Evolutionary conservation across 2,888 invertebrate genomes (phyloP), one percentile per base, ranked within the genome.

Genomic region (Polydrusus cervinus): DNA sequence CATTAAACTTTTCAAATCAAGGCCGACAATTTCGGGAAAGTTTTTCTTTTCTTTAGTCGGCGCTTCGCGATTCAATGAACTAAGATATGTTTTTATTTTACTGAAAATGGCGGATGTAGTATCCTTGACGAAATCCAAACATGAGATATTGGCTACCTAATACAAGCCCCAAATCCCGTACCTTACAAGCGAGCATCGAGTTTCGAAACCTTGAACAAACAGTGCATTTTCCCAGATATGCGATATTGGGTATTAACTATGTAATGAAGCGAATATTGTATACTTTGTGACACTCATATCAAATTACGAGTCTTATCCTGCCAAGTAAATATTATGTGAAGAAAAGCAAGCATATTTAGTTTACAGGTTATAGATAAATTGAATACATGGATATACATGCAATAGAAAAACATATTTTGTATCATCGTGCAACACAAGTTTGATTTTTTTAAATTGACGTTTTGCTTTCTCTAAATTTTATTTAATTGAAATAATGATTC

Each of bases 121-220:
- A 62, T 40, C 34, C 38, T 61, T 74, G 51, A 49, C 49, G 45
- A 71, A 71, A 72, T 60, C 34, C 67, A 72, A 51, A 61, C 43
- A 61, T 51, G 61, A 67, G 61, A 66, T 66, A 66, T n/a, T 25
- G 61, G 60, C 60, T 45, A 60, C 51, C 68, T 61, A 68, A 73
- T 43, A 68, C 62, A 51, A 69, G 40, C 69, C 57, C 53, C 11
- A 45, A 64, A 18, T 49, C 64, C 72, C 45, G 69, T 53, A 74
- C 57, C 71, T 62, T 57, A 65, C 57, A 57, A 57, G 71, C 60
- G 64, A 69, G 69, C 55, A 74, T 74, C 69, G 69, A 74, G 62
- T 74, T 74, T 74, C 61, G 64, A 69, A 74, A 57, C 57, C 74
- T 64, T 69, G 49, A 68, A 47, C 74, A 74, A 74, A 74, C 74